Evolutionary conservation across 2,888 invertebrate species (phyloP), one percentile per base, ranked within the genome.

Genomic region (Arctia plantaginis): DNA sequence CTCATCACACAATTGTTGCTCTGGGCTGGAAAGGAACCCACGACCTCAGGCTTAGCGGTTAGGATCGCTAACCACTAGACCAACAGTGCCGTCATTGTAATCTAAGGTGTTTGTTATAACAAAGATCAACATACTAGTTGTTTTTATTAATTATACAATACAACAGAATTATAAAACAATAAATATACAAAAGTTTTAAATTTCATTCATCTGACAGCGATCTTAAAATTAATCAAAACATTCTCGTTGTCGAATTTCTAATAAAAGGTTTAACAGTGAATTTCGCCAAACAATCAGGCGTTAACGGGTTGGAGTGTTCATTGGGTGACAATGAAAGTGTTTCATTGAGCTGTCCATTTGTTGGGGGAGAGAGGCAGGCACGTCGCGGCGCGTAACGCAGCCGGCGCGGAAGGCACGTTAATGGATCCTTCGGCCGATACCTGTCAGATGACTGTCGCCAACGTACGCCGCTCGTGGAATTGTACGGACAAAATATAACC

Each of bases 391-490:
- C 80, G 85, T 87, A 81, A 86, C 84, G 84, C 82, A 85, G 80
- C 75, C 84, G 84, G 82, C 77, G 88, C 85, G 88, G 89, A 90
- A 90, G 85, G 86, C 87, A 83, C 89, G 89, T 90, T 94, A 94
- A 94, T 94, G 93, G 94, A 84, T 86, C 86, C 85, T 87, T 86
- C 86, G 85, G 85, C 82, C 83, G 86, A 89, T 88, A 90, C 88
- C 91, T 93, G 94, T 93, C 94, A 90, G 94, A 93, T 94, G 90
- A 94, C 86, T 93, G 94, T 93, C 93, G 72, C 82, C 81, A 71
- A 23, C 79, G 81, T 81, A 82, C 86, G 81, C 83, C 71, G 81
- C 80, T 82, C 84, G 80, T 82, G 84, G 88, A 90, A 89, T 89
- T 88, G 82, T 84, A 77, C 79, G 72, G 82, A 84, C 86, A 83